Conservation (phyloP, 2,113 vertebrate species). For the Tauraco erythrolophus region DNA sequence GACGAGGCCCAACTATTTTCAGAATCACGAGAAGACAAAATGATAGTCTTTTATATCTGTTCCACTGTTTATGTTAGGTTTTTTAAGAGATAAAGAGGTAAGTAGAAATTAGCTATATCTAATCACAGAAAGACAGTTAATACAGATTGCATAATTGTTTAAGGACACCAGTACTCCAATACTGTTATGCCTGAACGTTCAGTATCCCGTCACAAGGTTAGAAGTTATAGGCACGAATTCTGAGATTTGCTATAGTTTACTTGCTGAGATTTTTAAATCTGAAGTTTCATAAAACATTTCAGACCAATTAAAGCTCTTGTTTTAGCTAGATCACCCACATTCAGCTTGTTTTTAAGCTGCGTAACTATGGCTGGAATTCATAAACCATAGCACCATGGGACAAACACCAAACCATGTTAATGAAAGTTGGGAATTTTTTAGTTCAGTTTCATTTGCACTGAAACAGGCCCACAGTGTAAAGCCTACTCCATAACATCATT, state of each 20-base stretch:
- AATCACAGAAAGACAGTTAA: not conserved
- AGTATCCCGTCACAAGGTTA: rapidly evolving
- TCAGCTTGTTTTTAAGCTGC: not conserved
- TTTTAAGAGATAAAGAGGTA: not conserved
- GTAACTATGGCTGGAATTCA: not conserved
- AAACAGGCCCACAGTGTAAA: not conserved
- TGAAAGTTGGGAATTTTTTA: rapidly evolving
- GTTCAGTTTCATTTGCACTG: not conserved
- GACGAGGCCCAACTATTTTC: not conserved
- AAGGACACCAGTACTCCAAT: not conserved
- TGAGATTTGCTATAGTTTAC: not conserved
- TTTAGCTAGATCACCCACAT: not conserved
- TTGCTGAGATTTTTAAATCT: not conserved
- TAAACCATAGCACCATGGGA: not conserved
- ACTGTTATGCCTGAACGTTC: not conserved
- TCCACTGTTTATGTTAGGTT: not conserved
- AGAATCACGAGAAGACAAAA: not conserved
- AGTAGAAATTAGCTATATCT: not conserved
- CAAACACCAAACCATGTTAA: not conserved
- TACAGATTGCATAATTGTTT: not conserved
- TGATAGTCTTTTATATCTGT: not conserved
- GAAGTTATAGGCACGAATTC: not conserved
- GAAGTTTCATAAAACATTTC: not conserved
- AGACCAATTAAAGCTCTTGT: not conserved
- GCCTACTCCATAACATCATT: not conserved